These are phyloP conservation scores for Drosophila erecta DNA, from an alignment of 1,140 invertebrate genomes.

Conservation along the genomic window DNA sequence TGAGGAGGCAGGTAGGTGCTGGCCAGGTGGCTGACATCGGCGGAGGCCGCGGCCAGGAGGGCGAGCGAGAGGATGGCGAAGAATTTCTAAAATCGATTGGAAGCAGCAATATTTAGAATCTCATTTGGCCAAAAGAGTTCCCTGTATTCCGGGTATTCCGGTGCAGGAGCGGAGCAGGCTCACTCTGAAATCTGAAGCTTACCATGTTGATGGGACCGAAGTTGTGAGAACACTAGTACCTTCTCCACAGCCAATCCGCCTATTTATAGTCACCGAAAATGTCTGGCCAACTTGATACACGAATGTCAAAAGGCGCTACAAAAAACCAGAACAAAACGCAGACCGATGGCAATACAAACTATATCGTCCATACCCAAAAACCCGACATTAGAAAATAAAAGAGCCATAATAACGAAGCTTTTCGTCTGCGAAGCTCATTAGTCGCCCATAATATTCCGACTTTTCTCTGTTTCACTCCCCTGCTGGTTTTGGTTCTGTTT, in stretches of 20 bases:
- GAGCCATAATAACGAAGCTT: constrained; percentile 44
- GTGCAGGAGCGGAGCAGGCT: not conserved
- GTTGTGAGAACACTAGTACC: constrained; percentile 30
- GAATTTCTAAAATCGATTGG: constrained; percentile 42
- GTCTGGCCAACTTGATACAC: constrained; percentile 42
- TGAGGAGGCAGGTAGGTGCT: constrained; percentile 66
- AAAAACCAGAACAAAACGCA: constrained; percentile 30
- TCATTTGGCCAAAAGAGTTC: not conserved
- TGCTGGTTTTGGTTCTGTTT: not conserved
- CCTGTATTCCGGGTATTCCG: not conserved
- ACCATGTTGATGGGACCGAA: constrained; percentile 57
- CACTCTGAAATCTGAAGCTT: constrained; percentile 7
- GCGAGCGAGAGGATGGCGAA: constrained; percentile 58
- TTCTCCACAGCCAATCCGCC: constrained; percentile 25
- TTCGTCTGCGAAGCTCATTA: constrained; percentile 37
- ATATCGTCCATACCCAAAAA: constrained; percentile 19
- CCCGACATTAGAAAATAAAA: constrained; percentile 15
- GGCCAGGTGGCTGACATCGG: constrained; percentile 70
- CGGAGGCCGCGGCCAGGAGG: constrained; percentile 59
- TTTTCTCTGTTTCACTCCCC: constrained; percentile 10
- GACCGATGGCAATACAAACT: constrained; percentile 25
- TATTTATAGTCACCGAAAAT: constrained; percentile 61
- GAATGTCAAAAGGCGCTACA: constrained; percentile 68
- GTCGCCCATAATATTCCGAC: constrained; percentile 33
- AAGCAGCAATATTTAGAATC: not conserved